Evolutionary conservation across 2,113 vertebrate species (phyloP).

Genomic region (Columba livia): DNA sequence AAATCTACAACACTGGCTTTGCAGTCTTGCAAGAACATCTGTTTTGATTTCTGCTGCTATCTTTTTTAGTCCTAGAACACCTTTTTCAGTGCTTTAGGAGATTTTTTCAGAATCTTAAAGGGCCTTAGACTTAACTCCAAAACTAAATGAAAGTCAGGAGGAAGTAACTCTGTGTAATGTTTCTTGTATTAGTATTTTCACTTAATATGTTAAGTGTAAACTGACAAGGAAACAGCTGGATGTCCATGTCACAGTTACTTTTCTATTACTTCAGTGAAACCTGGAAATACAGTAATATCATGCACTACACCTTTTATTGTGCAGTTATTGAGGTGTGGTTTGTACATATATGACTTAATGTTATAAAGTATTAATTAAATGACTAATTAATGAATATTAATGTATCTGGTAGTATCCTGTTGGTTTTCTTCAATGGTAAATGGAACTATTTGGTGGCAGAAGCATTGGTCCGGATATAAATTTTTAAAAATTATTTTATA

Average conservation of each 20-base stretch:
- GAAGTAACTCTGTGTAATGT: background rate
- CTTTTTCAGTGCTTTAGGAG: background rate
- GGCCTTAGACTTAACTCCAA: background rate
- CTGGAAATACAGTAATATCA: accelerated
- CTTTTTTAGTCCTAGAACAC: conserved; percentile 18
- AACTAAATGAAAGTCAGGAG: background rate
- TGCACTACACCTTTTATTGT: background rate
- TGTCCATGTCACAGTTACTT: background rate
- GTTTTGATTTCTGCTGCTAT: conserved; percentile 26
- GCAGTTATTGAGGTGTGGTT: background rate
- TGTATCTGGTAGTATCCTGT: background rate
- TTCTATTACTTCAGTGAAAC: background rate
- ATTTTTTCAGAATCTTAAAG: background rate
- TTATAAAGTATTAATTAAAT: background rate
- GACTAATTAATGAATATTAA: background rate
- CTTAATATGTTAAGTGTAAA: background rate
- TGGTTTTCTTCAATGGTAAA: background rate
- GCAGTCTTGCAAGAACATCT: conserved; percentile 33
- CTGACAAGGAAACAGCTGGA: background rate
- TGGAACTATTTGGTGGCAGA: background rate
- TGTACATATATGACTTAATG: background rate
- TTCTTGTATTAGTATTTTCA: background rate
- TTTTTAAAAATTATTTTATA: background rate
- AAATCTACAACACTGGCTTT: conserved; percentile 42
- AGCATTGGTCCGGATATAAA: background rate